Conservation (phyloP, 2,888 invertebrate species). For the Polymixis lichenea region DNA sequence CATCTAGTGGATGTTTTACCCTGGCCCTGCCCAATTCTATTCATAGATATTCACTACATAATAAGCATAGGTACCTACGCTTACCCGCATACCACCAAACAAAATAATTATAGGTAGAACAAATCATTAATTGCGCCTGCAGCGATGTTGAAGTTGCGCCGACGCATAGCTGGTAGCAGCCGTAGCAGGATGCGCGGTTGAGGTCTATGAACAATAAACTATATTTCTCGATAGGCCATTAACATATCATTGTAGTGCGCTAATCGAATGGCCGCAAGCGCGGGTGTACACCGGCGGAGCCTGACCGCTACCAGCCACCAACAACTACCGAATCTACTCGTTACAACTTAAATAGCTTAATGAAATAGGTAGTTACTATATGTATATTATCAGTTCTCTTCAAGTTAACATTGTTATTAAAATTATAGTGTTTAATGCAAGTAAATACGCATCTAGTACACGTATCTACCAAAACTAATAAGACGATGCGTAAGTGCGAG, state of each 20-base stretch:
- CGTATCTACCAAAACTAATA: neutral
- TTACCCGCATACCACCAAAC: constrained; percentile 8
- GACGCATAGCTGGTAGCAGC: constrained; percentile 50
- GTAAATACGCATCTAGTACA: neutral
- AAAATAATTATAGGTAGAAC: constrained; percentile 46
- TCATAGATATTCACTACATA: neutral
- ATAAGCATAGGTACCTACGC: neutral
- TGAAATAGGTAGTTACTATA: constrained; percentile 14
- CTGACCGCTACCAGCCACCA: constrained; percentile 26
- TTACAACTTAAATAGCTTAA: constrained; percentile 37
- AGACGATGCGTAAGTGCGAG: neutral
- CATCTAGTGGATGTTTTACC: neutral
- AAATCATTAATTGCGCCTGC: constrained; percentile 47
- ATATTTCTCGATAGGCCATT: constrained; percentile 84
- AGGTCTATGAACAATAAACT: constrained; percentile 78
- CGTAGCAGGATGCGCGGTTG: constrained; percentile 63
- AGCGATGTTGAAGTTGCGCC: constrained; percentile 46
- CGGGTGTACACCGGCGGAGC: constrained; percentile 41
- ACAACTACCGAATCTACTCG: constrained; percentile 37
- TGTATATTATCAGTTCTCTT: neutral
- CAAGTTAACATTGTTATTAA: neutral
- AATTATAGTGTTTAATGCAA: neutral
- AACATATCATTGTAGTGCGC: constrained; percentile 84
- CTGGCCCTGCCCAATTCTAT: neutral
- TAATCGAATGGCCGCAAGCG: constrained; percentile 82